Conservation (phyloP, 1,140 invertebrate species). For the Lordiphosa collinella region DNA sequence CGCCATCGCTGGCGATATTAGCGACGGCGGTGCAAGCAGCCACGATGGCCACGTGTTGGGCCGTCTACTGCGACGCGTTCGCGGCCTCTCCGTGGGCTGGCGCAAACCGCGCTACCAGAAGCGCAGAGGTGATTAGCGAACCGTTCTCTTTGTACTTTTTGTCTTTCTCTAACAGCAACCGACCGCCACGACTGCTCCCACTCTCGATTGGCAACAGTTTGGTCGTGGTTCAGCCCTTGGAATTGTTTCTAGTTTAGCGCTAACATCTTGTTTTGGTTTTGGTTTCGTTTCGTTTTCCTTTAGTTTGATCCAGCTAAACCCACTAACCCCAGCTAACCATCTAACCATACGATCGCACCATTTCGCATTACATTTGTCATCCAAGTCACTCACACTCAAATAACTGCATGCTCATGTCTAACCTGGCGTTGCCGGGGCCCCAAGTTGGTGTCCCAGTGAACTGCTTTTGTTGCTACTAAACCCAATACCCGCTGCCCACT, state of each 20-base stretch:
- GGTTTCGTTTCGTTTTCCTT: conserved; percentile 26
- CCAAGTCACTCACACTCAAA: conserved; percentile 26
- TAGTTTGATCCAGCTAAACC: conserved; percentile 26
- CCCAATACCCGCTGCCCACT: neutral
- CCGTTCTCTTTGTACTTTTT: conserved; percentile 38
- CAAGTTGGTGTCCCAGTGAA: neutral
- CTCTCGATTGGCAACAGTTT: conserved; percentile 35
- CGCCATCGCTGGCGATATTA: conserved; percentile 62
- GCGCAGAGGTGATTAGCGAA: conserved; percentile 75
- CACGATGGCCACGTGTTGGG: conserved; percentile 62
- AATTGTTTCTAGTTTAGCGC: conserved; percentile 18
- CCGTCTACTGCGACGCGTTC: conserved; percentile 64
- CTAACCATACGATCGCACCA: conserved; percentile 58
- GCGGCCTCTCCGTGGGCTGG: conserved; percentile 71
- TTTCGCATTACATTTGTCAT: conserved; percentile 51
- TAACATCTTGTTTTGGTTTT: conserved; percentile 25
- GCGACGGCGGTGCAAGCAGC: conserved; percentile 59
- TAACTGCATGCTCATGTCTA: conserved; percentile 45
- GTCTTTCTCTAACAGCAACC: conserved; percentile 51
- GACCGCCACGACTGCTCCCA: conserved; percentile 32
- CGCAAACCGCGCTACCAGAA: conserved; percentile 76
- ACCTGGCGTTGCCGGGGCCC: conserved; percentile 1
- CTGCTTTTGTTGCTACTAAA: conserved; percentile 40
- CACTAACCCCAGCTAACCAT: conserved; percentile 47
- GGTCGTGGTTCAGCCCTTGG: conserved; percentile 29